These are phyloP conservation scores for Rhagium mordax DNA, from an alignment of 2,888 invertebrate species.

Conservation along the genomic window DNA sequence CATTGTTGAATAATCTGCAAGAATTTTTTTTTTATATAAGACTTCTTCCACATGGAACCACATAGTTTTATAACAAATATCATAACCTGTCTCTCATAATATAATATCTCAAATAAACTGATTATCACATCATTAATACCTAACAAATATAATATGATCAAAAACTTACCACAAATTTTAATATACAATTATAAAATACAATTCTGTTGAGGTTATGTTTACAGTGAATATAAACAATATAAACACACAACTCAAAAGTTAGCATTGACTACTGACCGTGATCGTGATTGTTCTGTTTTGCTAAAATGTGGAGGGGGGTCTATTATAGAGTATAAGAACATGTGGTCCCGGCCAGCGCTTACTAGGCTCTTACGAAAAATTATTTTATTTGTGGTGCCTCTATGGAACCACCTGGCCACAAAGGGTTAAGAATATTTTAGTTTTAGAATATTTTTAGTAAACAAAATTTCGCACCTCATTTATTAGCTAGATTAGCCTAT, in stretches of 20 bases:
- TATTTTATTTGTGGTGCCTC: constrained; percentile 7
- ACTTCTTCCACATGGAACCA: not conserved
- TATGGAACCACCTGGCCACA: constrained; percentile 10
- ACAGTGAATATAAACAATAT: constrained; percentile 3
- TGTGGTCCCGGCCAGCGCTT: not conserved
- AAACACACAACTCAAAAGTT: not conserved
- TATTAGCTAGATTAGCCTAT: no score
- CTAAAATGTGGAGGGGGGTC: not conserved
- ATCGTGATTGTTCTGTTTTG: not conserved
- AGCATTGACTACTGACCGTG: not conserved
- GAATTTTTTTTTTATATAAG: not conserved
- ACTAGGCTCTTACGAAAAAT: not conserved
- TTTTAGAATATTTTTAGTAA: no score
- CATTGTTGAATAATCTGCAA: constrained; percentile 17
- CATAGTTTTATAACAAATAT: constrained; percentile 4
- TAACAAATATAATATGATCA: constrained; percentile 4
- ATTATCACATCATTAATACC: constrained; percentile 2
- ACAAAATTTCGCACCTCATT: no score
- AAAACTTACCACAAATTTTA: constrained; percentile 5
- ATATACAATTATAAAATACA: not conserved
- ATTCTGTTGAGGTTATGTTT: constrained; percentile 2
- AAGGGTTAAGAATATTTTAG: constrained; percentile 1
- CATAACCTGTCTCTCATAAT: not conserved
- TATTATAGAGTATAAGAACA: not conserved
- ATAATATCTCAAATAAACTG: not conserved